Evolutionary conservation across 2,113 vertebrate species (phyloP).

Genomic region (Oenanthe melanoleuca): DNA sequence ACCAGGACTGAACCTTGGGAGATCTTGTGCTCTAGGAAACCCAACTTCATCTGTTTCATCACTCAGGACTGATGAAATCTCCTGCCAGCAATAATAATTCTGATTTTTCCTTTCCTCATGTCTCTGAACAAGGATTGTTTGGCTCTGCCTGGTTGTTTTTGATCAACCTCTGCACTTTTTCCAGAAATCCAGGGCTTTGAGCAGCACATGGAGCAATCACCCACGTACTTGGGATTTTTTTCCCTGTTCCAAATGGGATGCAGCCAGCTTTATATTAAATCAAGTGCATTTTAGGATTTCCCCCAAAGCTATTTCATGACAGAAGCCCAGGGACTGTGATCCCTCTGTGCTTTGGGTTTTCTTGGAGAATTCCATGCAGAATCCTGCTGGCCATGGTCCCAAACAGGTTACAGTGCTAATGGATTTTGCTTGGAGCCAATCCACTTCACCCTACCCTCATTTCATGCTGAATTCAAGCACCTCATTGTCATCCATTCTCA

Average conservation of each 20-base stretch:
- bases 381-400: not conserved
- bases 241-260: not conserved
- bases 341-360: not conserved
- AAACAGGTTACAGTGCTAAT: not conserved
- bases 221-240: not conserved
- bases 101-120: not conserved
- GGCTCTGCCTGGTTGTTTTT: not conserved
- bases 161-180: not conserved
- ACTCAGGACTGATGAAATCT: not conserved
- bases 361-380: not conserved
- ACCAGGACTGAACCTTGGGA: not conserved
- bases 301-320: not conserved
- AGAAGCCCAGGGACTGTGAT: not conserved
- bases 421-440: not conserved
- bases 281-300: slow-evolving; percentile 16
- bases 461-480: not conserved
- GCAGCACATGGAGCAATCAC: not conserved
- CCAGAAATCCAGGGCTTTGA: not conserved
- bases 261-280: slow-evolving; percentile 14
- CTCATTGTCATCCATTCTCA: not conserved
- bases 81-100: not conserved
- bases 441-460: not conserved
- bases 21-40: not conserved
- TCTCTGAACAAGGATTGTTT: not conserved
- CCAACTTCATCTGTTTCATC: not conserved